Base-by-base conservation (phyloP, 1,140 invertebrate genomes). In the Drosophila rhopaloa region DNA sequence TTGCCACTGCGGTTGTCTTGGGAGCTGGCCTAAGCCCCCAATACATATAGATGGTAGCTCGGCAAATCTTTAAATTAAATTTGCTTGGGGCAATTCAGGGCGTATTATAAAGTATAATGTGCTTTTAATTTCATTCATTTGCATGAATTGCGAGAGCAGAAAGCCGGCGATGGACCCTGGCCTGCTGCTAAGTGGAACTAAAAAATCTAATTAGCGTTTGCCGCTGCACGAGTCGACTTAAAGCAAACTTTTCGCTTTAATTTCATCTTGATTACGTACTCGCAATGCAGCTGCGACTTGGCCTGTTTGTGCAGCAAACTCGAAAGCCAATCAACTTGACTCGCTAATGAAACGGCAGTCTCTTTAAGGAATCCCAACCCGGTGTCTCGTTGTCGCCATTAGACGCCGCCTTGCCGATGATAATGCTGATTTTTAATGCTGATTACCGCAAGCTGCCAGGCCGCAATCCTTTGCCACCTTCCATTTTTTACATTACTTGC, bases 101-200 rank as follows among this genome's bases (percentile, higher is more conserved):
- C 54, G 67, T 79, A 90, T 90, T 90, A 90, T 81, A 78, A 74
- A 88, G 83, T 86, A 86, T 90, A 90, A 90, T 90, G 88, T 83
- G 82, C 88, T 83, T 83, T 83, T 90, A 90, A 90, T 90, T 90
- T 86, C 86, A 91, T 90, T 90, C 79, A 90, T 90, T 90, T 90
- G 88, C 86, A 83, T 86, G 66, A 37, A 48, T 35, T 9, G 66
- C 40, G 16, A 37, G 11, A 11, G 48, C 16, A 24, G 61, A 46
- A 63, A 14, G 50, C 41, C 32, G 27, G n/a, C 35, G 47, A 29
- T 68, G 67, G 67, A 48, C 65, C 9, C 41, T 24, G 58, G 11
- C 11, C 41, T 44, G 14, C 38, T 56, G 66, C 58, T 62, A 83
- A 89, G 73, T 77, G 77, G 73, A 88, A 80, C 76, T 89, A 83